Evolutionary conservation across 1,140 invertebrate species (phyloP), one percentile per base, ranked within the genome.

Genomic region (Euura lappo): DNA sequence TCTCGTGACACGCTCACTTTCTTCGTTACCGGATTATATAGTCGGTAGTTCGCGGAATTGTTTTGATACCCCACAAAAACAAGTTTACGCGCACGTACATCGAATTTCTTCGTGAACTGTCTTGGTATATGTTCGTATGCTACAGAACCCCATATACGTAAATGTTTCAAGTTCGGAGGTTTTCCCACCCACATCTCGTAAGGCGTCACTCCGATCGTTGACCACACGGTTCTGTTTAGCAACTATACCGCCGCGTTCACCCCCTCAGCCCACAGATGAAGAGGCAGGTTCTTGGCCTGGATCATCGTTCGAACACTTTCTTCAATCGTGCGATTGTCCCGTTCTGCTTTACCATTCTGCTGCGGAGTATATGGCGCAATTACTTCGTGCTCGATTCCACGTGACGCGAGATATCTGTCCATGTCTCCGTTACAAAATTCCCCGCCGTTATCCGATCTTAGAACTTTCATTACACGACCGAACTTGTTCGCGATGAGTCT

Each of bases 231-330:
- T 47, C 66, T n/a, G 60, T 73, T 73, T 51, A 73, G 64, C 43
- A 73, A 13, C 4, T 72, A 72, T n/a, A 72, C 71, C 28, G 71
- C 10, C 42, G 83, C 87, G 64, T 77, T 75, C 1, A 86, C 75
- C 11, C 87, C 86, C 80, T 89, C 86, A 5, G 79, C 83, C 87
- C 86, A 90, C 51, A 86, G 79, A 1, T 74, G 66, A 46, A 80
- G 74, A 46, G 77, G 75, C 47, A 89, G 70, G 44, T 83, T 72
- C 45, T 79, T 73, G 44, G 77, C 75, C 45, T 76, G 65, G 5
- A 88, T 51, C 84, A 89, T 83, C 42, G 79, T 72, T 44, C 82
- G 66, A 3, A 84, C 85, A 70, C 69, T 78, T 72, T 89, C 83
- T 5, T 82, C 72, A 42, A 88, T 74, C 2, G 83, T 85, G 13